phyloP scores from a whole-genome alignment of 2,113 vertebrate genomes.

The Casuarius casuarius region DNA sequence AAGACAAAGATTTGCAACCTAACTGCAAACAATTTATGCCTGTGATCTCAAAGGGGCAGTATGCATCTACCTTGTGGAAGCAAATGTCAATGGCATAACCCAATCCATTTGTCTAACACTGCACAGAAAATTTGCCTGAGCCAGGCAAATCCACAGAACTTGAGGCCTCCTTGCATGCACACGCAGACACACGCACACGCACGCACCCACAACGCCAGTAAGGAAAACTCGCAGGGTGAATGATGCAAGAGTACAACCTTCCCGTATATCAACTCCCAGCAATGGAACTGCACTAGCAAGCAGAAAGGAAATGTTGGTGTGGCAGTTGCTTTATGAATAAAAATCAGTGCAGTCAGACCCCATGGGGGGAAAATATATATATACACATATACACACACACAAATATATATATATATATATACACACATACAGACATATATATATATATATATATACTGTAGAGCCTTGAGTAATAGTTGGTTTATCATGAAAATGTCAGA shows the following conservation, averaged over 20 bases:
- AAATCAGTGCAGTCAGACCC: conserved; percentile 84
- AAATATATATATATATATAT: conserved; percentile 43
- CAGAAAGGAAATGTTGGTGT: conserved; percentile 71
- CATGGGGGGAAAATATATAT: conserved; percentile 69
- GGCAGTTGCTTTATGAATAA: conserved; percentile 79
- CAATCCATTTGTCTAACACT: conserved; percentile 73
- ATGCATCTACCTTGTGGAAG: conserved; percentile 71
- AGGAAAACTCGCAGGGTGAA: not conserved
- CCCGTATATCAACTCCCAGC: not conserved
- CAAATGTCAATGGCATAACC: conserved; percentile 70
- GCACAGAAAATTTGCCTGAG: conserved; percentile 45
- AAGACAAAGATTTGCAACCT: conserved; percentile 78
- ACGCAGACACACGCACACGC: not conserved
- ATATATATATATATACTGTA: not conserved
- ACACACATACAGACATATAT: not conserved
- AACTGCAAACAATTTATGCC: conserved; percentile 56
- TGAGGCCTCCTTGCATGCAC: not conserved
- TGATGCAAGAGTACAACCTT: not conserved
- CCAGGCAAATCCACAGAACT: not conserved
- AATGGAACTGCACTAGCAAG: conserved; percentile 71
- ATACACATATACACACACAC: conserved; percentile 62
- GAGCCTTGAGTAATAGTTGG: conserved; percentile 72
- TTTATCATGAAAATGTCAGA: conserved; percentile 76
- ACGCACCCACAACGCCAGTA: not conserved
- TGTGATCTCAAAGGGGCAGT: conserved; percentile 73